These are phyloP conservation scores for Mirza zaza DNA, from an alignment of 2,113 vertebrate species.

Conservation along the genomic window DNA sequence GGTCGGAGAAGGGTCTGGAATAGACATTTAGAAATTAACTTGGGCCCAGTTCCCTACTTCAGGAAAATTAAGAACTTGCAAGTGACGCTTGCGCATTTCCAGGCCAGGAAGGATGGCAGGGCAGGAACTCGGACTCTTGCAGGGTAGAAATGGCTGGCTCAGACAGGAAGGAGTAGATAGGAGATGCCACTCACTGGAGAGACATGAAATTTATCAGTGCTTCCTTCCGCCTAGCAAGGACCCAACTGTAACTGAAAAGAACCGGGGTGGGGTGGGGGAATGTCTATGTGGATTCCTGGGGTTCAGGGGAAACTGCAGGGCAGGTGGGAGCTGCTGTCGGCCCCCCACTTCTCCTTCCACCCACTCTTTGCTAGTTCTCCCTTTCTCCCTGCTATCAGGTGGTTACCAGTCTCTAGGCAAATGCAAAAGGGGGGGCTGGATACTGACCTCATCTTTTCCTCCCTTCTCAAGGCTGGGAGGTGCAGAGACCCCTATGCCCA, in stretches of 20 bases:
- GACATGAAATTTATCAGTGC: slow-evolving; percentile 3
- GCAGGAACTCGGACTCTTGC: not conserved
- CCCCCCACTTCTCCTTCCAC: slow-evolving; percentile 54
- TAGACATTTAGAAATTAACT: slow-evolving; percentile 72
- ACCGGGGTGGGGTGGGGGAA: not conserved
- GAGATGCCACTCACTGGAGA: not conserved
- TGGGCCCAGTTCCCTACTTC: slow-evolving; percentile 29
- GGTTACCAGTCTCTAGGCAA: slow-evolving; percentile 72
- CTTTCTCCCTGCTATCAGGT: slow-evolving; percentile 50
- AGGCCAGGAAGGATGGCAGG: not conserved
- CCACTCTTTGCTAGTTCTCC: slow-evolving; percentile 52
- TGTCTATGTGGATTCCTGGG: not conserved
- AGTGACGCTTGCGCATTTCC: slow-evolving; percentile 71
- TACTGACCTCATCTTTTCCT: slow-evolving; percentile 63
- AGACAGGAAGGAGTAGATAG: slow-evolving; percentile 53
- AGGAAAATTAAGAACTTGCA: slow-evolving; percentile 74
- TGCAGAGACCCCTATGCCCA: not conserved
- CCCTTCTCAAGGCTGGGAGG: not conserved
- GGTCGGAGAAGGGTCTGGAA: slow-evolving; percentile 18
- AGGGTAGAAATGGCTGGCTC: not conserved
- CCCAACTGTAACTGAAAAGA: slow-evolving; percentile 17
- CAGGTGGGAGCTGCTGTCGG: slow-evolving; percentile 45
- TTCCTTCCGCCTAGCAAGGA: not conserved
- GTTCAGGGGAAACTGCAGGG: not conserved
- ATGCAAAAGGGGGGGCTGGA: not conserved